Conservation (phyloP, 2,113 vertebrate species). For the Tonatia bakeri region DNA sequence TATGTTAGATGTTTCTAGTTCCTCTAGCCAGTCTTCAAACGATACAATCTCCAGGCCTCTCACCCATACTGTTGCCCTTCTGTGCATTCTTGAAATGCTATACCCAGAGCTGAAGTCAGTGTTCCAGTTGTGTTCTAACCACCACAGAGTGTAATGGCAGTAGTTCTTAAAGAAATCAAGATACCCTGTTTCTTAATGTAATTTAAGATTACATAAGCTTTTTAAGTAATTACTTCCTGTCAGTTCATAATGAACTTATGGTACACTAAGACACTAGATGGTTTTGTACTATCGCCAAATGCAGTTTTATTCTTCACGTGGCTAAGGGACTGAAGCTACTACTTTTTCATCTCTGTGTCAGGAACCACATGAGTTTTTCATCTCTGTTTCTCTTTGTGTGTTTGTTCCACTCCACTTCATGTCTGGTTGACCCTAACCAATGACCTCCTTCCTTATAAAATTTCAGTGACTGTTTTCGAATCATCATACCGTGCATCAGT, state of each 20-base stretch:
- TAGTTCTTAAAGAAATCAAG: slow-evolving; percentile 10
- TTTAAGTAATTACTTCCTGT: slow-evolving; percentile 7
- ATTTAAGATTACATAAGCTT: slow-evolving; percentile 24
- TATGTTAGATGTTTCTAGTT: not conserved
- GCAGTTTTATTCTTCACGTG: slow-evolving; percentile 38
- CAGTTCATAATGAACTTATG: slow-evolving; percentile 38
- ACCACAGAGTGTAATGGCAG: not conserved
- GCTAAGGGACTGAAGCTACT: not conserved
- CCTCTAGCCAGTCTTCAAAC: not conserved
- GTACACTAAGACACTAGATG: not conserved
- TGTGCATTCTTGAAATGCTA: slow-evolving; percentile 10
- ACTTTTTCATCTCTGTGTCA: not conserved
- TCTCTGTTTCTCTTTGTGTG: not conserved
- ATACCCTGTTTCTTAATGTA: not conserved
- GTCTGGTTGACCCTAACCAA: not conserved
- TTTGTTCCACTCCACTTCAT: not conserved
- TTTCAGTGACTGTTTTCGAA: not conserved
- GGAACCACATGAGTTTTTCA: not conserved
- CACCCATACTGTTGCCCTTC: not conserved
- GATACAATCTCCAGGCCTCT: not conserved
- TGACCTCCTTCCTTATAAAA: slow-evolving; percentile 29
- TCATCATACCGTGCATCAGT: not conserved
- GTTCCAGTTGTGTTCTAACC: not conserved
- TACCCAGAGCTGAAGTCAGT: not conserved
- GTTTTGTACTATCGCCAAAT: slow-evolving; percentile 6